Base-by-base conservation (phyloP, 2,113 vertebrate genomes). In the Empidonax traillii region DNA sequence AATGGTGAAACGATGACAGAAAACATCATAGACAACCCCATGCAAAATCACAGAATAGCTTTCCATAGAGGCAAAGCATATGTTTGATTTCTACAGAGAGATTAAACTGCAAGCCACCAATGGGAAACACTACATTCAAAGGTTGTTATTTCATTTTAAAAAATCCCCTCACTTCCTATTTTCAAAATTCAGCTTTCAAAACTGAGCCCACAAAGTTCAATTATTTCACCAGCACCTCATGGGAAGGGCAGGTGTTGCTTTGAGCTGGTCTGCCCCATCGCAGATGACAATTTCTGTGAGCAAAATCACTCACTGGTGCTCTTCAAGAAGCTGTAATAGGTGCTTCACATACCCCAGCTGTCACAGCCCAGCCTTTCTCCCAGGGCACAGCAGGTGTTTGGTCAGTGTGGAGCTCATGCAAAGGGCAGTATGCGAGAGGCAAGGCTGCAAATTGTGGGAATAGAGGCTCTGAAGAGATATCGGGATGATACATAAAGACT, bases 1-100 rank as follows among this genome's bases (percentile, higher is more conserved):
- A 97, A 94, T 95, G 93, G 92, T 80, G 82, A 91, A 83, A 91
- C 0, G n/a, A 56, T 88, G 86, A 95, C 88, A 94, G 87, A 85
- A 88, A 96, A 31, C 90, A 91, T 86, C 82, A 77, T 8, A 80
- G 75, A 73, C 55, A 96, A 41, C 24, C 63, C 82, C 1, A 31
- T 88, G 72, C 47, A 86, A 84, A 96, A 91, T 53, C n/a, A 73
- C 24, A 81, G 49, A 82, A 35, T 14, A 67, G 59, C 75, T 87
- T 91, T 66, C 55, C 52, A 39, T 47, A 71, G 39, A 94, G 43
- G 35, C 47, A 67, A 24, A 94, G 79, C 86, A 84, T 76, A 93
- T 67, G 59, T 21, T 89, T 25, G 19, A 85, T 74, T 88, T 41
- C 72, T 74, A 51, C 2, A 77, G 21, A 21, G 83, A 73, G 11